Percentiles rank a stretch among this genome's conserved stretches.
Conservation (phyloP, 2,797 vertebrate species). For the Tapirus indicus region DNA sequence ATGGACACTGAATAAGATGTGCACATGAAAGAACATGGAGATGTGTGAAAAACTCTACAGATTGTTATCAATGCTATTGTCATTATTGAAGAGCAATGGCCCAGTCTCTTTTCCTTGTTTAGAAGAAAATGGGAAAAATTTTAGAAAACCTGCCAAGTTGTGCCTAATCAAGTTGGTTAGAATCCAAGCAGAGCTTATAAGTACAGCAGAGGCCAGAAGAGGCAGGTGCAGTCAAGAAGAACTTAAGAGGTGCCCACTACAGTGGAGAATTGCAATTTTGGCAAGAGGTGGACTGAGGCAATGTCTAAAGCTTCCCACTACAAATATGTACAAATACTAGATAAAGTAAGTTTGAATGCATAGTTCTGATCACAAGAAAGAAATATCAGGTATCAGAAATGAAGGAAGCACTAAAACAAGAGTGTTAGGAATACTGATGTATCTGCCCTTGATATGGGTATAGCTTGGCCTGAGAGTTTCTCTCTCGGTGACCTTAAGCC, state of each 20-base stretch:
- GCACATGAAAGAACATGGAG: neutral
- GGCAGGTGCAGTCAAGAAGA: neutral
- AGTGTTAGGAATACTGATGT: neutral
- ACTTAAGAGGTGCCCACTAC: neutral
- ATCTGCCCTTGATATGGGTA: too few relatives aligned
- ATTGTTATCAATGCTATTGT: neutral
- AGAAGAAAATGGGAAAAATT: neutral
- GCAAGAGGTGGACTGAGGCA: neutral
- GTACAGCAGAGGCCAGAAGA: neutral
- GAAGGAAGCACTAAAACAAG: neutral
- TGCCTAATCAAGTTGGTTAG: neutral
- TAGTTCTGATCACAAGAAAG: neutral
- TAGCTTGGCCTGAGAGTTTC: neutral
- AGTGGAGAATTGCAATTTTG: neutral
- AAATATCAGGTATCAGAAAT: neutral
- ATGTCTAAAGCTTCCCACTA: neutral
- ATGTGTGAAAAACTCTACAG: neutral
- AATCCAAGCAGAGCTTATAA: neutral
- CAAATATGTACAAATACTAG: neutral
- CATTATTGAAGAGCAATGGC: neutral
- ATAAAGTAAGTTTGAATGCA: neutral
- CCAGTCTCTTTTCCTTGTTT: neutral
- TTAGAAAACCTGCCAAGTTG: neutral
- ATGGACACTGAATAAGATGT: neutral
- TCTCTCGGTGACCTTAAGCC: neutral